Evolutionary conservation across 1,140 invertebrate genomes (phyloP).

Genomic region (Zaprionus ghesquierei): DNA sequence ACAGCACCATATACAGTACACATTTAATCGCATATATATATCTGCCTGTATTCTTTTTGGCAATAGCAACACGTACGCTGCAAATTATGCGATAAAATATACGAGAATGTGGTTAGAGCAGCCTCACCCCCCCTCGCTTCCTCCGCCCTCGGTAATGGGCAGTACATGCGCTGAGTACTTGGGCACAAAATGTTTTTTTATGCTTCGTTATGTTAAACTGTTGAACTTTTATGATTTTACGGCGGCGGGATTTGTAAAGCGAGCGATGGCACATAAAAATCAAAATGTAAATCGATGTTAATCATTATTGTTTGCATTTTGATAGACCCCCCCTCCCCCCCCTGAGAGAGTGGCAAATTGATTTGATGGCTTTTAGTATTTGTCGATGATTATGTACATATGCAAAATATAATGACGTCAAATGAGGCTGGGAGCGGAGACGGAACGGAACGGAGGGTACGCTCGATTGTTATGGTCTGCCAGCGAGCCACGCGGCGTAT

Average conservation of each 20-base stretch:
- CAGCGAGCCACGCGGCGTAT: slow-evolving; percentile 18
- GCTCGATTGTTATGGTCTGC: slow-evolving; percentile 25
- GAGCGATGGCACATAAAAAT: slow-evolving; percentile 28
- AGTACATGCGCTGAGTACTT: slow-evolving; percentile 17
- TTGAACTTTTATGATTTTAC: slow-evolving; percentile 33
- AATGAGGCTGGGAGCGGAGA: slow-evolving; percentile 36
- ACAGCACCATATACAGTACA: slow-evolving; percentile 14
- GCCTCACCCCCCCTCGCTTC: background rate
- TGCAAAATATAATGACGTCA: slow-evolving; percentile 73
- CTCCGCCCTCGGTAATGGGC: slow-evolving; percentile 22
- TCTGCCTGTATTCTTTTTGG: slow-evolving; percentile 23
- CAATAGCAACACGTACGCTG: slow-evolving; percentile 50
- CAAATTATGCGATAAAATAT: slow-evolving; percentile 77
- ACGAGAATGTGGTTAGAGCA: slow-evolving; percentile 33
- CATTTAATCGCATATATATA: slow-evolving; percentile 6
- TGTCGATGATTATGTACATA: slow-evolving; percentile 38
- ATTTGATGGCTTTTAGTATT: slow-evolving; percentile 58
- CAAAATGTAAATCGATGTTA: slow-evolving; percentile 50
- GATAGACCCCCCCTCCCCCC: slow-evolving; percentile 34
- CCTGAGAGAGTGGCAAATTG: slow-evolving; percentile 37
- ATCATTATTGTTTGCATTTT: slow-evolving; percentile 60
- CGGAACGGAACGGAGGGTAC: background rate
- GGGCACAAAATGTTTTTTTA: slow-evolving; percentile 25
- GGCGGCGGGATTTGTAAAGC: slow-evolving; percentile 19
- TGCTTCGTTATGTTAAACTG: slow-evolving; percentile 40